Evolutionary conservation across 64 coral and sea anemone genomes (phyloP).

Genomic region (Montipora cactus): DNA sequence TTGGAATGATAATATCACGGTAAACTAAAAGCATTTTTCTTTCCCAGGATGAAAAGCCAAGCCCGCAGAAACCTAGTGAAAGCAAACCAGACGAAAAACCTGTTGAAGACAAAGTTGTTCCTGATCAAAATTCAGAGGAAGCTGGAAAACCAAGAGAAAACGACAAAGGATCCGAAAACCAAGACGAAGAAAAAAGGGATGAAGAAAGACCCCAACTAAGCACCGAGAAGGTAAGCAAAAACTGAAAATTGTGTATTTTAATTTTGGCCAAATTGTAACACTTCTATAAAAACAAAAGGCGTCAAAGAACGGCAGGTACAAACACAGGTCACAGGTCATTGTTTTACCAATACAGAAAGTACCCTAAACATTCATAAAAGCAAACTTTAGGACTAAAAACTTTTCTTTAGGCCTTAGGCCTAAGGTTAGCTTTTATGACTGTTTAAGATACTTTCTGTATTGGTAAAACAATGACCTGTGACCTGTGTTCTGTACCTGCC

Average conservation of each 20-base stretch:
- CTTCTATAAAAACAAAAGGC: background rate
- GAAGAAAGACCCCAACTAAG: conserved; percentile 45
- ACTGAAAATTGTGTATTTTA: too few relatives aligned
- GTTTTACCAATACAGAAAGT: too few relatives aligned
- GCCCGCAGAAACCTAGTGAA: background rate
- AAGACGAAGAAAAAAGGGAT: conserved; percentile 6
- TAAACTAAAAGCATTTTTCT: background rate
- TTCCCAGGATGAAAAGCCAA: background rate
- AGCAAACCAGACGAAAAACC: background rate
- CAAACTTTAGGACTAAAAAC: too few relatives aligned
- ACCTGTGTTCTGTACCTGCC: too few relatives aligned
- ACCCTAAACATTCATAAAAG: too few relatives aligned
- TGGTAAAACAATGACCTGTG: too few relatives aligned
- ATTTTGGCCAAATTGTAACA: background rate
- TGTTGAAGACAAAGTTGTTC: background rate
- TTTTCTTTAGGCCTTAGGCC: too few relatives aligned
- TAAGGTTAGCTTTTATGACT: too few relatives aligned
- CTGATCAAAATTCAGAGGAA: background rate
- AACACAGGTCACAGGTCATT: too few relatives aligned
- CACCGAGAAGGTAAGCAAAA: conserved; percentile 8
- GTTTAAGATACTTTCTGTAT: too few relatives aligned
- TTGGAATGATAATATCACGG: background rate
- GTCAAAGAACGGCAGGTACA: too few relatives aligned
- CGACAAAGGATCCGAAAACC: background rate
- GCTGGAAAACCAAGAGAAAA: conserved; percentile 9